A percentile compares a stretch with the other conserved stretches of the same genome.
Evolutionary conservation across 2,113 vertebrate genomes (phyloP).

Genomic region (Notarius lentiginosus): DNA sequence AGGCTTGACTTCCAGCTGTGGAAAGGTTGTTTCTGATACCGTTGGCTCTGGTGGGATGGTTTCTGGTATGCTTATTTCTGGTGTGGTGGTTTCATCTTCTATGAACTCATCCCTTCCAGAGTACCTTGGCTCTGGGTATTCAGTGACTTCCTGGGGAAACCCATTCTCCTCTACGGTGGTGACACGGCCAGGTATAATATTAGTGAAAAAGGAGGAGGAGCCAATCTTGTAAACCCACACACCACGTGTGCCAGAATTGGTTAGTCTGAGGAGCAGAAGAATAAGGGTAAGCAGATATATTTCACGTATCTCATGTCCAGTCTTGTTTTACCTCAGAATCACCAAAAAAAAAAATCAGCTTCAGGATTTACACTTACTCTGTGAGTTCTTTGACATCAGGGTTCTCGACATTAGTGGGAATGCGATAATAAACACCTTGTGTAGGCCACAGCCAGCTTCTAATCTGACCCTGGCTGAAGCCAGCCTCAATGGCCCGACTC

Average conservation of each 20-base stretch:
- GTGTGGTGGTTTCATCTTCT: slow-evolving; percentile 21
- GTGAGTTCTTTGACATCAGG: slow-evolving; percentile 75
- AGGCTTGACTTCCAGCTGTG: not conserved
- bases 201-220: slow-evolving; percentile 70
- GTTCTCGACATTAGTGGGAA: slow-evolving; percentile 75
- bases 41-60: not conserved
- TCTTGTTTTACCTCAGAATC: not conserved
- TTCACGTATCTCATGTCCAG: not conserved
- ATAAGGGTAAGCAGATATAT: not conserved
- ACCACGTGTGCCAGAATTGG: slow-evolving; percentile 84
- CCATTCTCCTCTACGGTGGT: slow-evolving; percentile 54
- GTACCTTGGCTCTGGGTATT: slow-evolving; percentile 13
- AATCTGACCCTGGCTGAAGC: slow-evolving; percentile 82
- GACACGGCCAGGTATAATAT: slow-evolving; percentile 58
- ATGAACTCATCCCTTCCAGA: slow-evolving; percentile 51
- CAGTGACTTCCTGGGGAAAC: not conserved
- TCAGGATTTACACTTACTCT: slow-evolving; percentile 73
- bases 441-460: slow-evolving; percentile 64
- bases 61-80: slow-evolving; percentile 18
- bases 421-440: slow-evolving; percentile 78
- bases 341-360: no score
- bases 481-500: slow-evolving; percentile 70
- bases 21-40: not conserved
- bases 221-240: slow-evolving; percentile 91
- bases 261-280: slow-evolving; percentile 69